A percentile compares a stretch with the other conserved stretches of the same genome.
Conservation (phyloP, 2,797 vertebrate species). For the Erpetoichthys calabaricus region DNA sequence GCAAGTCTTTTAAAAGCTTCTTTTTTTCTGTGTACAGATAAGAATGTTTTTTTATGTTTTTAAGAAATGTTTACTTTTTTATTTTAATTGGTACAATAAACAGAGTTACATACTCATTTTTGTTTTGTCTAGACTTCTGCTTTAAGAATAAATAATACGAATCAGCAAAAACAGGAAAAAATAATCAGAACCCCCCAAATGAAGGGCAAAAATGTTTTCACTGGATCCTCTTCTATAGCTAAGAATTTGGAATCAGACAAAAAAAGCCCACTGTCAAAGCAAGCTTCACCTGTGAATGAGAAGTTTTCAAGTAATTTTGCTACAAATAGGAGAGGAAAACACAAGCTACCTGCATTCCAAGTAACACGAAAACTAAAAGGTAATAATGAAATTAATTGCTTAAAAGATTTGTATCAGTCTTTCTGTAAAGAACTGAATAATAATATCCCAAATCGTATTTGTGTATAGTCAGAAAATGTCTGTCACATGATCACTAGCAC, state of each 20-base stretch:
- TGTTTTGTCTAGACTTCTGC: no score
- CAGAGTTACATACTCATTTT: no score
- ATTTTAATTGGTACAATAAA: no score
- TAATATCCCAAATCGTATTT: no score
- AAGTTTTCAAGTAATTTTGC: conserved; percentile 36
- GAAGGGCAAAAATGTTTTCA: conserved; percentile 32
- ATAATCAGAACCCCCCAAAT: conserved; percentile 30
- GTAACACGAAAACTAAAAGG: conserved; percentile 36
- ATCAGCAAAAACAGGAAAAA: conserved; percentile 26
- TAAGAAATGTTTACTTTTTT: no score
- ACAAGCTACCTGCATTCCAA: conserved; percentile 23
- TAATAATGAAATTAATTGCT: conserved; percentile 19
- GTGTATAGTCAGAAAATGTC: no score
- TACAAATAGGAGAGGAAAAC: conserved; percentile 28
- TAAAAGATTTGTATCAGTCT: conserved; percentile 5
- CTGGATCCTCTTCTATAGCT: conserved; percentile 27
- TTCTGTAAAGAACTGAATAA: not conserved
- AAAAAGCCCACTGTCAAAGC: conserved; percentile 30
- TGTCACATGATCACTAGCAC: no score
- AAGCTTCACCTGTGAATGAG: conserved; percentile 28
- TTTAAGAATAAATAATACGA: no score
- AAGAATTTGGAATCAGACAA: conserved; percentile 51
- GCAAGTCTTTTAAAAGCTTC: no score
- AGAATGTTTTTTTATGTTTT: no score
- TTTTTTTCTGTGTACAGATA: no score